phyloP scores from a whole-genome alignment of 2,888 invertebrate species.

The Petrophora chlorosata region DNA sequence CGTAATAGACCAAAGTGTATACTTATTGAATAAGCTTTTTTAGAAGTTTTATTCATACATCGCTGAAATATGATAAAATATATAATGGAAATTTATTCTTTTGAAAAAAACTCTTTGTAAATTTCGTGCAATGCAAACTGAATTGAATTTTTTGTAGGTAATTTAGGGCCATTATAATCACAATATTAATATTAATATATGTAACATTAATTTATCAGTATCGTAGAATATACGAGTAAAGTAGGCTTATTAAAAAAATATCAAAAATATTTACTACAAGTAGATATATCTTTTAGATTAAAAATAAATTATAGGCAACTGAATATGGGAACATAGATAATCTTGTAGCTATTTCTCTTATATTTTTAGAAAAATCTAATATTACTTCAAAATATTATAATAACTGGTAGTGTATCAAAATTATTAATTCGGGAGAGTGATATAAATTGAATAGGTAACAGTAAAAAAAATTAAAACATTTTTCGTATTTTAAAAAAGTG shows the following conservation, averaged over 20 bases:
- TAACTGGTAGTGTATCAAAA: slow-evolving; percentile 8
- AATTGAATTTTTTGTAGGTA: slow-evolving; percentile 22
- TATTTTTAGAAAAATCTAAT: slow-evolving; percentile 10
- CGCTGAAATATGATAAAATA: neutral
- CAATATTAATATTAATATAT: no score
- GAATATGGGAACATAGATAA: slow-evolving; percentile 48
- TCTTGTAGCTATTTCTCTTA: slow-evolving; percentile 57
- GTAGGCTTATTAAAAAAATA: no score
- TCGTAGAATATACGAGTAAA: no score
- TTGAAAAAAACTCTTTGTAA: neutral
- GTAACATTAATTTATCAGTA: no score
- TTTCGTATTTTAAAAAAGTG: no score
- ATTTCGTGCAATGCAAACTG: slow-evolving; percentile 21
- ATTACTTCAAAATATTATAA: neutral
- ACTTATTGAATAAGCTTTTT: slow-evolving; percentile 10
- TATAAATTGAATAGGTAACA: no score
- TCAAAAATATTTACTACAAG: no score
- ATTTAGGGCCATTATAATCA: no score
- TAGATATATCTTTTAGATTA: neutral
- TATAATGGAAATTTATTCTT: neutral
- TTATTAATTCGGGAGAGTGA: no score
- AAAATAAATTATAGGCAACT: slow-evolving; percentile 5
- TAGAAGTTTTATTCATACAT: slow-evolving; percentile 10
- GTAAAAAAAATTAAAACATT: no score
- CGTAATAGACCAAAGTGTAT: slow-evolving; percentile 11